These are phyloP conservation scores for Chrysogorgia sp. DNA, from an alignment of 92 coral and sea anemone genomes.

Conservation along the genomic window DNA sequence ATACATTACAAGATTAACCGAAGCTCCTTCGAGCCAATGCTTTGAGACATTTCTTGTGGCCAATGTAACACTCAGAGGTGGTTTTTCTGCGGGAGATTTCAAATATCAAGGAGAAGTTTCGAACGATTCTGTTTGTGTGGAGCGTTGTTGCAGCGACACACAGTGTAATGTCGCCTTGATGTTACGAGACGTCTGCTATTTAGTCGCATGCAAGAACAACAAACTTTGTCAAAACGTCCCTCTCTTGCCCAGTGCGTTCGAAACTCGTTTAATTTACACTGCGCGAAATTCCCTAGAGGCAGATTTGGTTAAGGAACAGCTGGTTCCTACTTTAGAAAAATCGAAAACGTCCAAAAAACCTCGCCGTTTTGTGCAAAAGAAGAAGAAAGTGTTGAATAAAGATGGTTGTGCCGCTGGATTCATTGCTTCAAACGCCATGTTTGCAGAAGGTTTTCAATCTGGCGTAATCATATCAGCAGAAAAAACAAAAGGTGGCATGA, in stretches of 20 bases:
- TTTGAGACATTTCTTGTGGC: slow-evolving; percentile 4
- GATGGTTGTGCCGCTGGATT: slow-evolving; percentile 1
- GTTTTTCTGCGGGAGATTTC: slow-evolving; percentile 90
- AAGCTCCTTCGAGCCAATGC: background rate
- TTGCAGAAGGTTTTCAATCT: slow-evolving; percentile 20
- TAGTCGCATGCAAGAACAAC: slow-evolving; percentile 73
- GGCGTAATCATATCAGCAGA: slow-evolving; percentile 13
- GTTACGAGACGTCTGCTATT: slow-evolving; percentile 70
- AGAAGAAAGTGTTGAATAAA: background rate
- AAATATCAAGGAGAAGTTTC: slow-evolving; percentile 67
- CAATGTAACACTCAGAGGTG: slow-evolving; percentile 85
- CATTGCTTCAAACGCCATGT: slow-evolving; percentile 12
- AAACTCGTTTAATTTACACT: slow-evolving; percentile 11
- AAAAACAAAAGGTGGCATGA: slow-evolving; percentile 11
- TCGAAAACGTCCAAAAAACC: background rate
- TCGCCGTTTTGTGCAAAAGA: background rate
- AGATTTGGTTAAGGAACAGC: slow-evolving; percentile 15
- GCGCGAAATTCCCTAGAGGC: slow-evolving; percentile 31
- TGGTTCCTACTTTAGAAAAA: slow-evolving; percentile 23
- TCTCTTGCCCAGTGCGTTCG: background rate
- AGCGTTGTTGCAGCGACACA: slow-evolving; percentile 66
- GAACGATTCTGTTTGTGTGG: slow-evolving; percentile 64
- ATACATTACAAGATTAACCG: background rate
- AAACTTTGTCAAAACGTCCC: slow-evolving; percentile 76
- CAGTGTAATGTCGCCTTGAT: slow-evolving; percentile 80